Percentiles rank a stretch among this genome's conserved stretches.
These are phyloP conservation scores for Dendrolimus kikuchii DNA, from an alignment of 1,140 invertebrate genomes.

Conservation along the genomic window DNA sequence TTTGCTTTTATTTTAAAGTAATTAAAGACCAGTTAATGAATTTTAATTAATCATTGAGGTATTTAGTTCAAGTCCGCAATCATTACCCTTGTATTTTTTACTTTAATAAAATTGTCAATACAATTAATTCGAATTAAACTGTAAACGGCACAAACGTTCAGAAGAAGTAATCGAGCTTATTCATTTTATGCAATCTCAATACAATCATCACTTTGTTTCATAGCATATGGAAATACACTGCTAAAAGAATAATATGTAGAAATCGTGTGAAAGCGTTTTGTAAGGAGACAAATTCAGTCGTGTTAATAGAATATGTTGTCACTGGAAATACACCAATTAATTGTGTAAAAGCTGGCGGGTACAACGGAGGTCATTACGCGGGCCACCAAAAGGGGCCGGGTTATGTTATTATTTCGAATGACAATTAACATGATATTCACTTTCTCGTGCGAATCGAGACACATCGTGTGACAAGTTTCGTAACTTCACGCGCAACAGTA, in stretches of 20 bases:
- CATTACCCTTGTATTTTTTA: too few relatives aligned
- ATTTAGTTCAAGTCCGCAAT: too few relatives aligned
- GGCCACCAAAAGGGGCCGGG: conserved; percentile 8
- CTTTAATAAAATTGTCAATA: too few relatives aligned
- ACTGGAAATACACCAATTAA: conserved; percentile 17
- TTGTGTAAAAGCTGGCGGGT: conserved; percentile 12
- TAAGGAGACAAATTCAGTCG: conserved; percentile 15
- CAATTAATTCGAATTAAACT: too few relatives aligned
- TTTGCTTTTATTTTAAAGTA: too few relatives aligned
- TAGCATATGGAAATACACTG: conserved; percentile 9
- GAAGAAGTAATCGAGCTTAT: too few relatives aligned
- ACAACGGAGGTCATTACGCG: conserved; percentile 7
- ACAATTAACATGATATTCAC: conserved; percentile 24
- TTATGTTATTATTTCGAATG: conserved; percentile 19
- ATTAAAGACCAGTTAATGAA: too few relatives aligned
- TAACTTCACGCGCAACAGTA: conserved; percentile 24
- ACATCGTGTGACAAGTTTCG: conserved; percentile 31
- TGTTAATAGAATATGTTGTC: conserved; percentile 17
- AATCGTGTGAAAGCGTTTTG: conserved; percentile 27
- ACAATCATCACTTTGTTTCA: conserved; percentile 1
- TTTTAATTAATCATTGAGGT: too few relatives aligned
- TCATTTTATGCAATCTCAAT: too few relatives aligned
- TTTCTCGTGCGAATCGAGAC: conserved; percentile 27
- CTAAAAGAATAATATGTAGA: conserved; percentile 12
- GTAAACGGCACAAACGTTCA: too few relatives aligned